Evolutionary conservation across 2,797 vertebrate genomes (phyloP).

Genomic region (Hyperoplus immaculatus): DNA sequence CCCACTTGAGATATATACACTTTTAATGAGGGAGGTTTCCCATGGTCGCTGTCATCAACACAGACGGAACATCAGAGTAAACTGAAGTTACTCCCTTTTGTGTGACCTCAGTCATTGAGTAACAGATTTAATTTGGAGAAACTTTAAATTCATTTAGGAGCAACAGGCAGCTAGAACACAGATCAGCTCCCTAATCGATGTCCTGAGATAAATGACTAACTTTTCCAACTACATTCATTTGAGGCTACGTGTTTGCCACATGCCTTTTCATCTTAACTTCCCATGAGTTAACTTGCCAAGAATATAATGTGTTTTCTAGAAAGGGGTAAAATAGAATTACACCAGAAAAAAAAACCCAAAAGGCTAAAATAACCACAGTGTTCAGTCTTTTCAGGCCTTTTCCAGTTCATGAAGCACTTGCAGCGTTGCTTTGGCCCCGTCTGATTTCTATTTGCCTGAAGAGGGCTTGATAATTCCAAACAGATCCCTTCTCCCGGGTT

Average conservation of each 20-base stretch:
- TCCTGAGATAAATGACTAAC: conserved; percentile 46
- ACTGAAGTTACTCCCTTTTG: conserved; percentile 56
- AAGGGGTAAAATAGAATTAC: conserved; percentile 55
- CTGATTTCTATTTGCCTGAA: conserved; percentile 78
- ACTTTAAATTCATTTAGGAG: conserved; percentile 13
- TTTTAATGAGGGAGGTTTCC: conserved; percentile 68
- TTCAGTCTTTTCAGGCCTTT: conserved; percentile 49
- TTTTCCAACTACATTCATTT: conserved; percentile 41
- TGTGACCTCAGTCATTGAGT: conserved; percentile 40
- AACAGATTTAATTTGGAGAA: conserved; percentile 21
- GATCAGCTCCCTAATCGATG: conserved; percentile 25
- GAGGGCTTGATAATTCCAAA: conserved; percentile 77
- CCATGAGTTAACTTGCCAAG: conserved; percentile 63
- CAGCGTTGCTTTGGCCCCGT: conserved; percentile 64
- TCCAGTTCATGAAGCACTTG: conserved; percentile 66
- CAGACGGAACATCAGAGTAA: conserved; percentile 45
- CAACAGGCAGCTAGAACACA: conserved; percentile 24
- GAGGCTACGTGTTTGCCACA: conserved; percentile 43
- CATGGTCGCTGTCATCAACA: conserved; percentile 52
- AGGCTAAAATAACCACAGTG: conserved; percentile 55
- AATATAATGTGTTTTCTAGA: conserved; percentile 69
- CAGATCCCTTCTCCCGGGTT: conserved; percentile 76
- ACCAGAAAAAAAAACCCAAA: conserved; percentile 58
- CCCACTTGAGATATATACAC: conserved; percentile 64
- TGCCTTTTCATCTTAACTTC: conserved; percentile 58